Evolutionary conservation across 2,113 vertebrate species (phyloP), one percentile per base, ranked within the genome.

Genomic region (Kryptolebias marmoratus): DNA sequence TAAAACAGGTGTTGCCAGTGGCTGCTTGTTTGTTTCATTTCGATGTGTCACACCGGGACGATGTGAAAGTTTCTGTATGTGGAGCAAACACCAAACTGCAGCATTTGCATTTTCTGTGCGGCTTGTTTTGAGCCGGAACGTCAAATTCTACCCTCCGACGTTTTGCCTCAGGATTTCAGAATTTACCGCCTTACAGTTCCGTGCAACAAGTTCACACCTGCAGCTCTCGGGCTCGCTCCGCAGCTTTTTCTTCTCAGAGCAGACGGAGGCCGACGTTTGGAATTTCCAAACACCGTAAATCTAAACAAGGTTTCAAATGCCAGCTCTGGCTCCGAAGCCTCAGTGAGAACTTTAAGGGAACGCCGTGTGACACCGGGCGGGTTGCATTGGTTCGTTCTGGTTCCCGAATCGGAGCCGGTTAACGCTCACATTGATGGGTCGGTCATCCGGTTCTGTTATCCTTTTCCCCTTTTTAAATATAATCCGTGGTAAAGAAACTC

Each of bases 121-220:
- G 10, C n/a, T 0, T 18, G 12, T 27, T 44, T 4, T 18, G 48
- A 53, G 27, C 32, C 27, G 4, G 52, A 57, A 74, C n/a, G 36
- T 48, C 65, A 45, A 59, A 67, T 52, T 68, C 54, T 68, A 3
- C 31, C 22, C 13, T 30, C 39, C 55, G 0, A 12, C 1, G 14
- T 1, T 68, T 11, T 0, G 22, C 27, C 32, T 4, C 2, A 28
- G 15, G 27, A 53, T 68, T 74, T 67, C 48, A 30, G 0, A 73
- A 50, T 70, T 75, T 39, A 5, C 14, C 64, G 0, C 48, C 39
- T 12, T 22, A 42, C 47, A 52, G 18, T 66, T 56, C 9, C 52
- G 8, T 11, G 16, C 52, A 50, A 75, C 82, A 75, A 18, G 77
- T 83, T 81, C 47, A 10, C 71, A 75, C 80, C 53, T 84, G 84